These are phyloP conservation scores for Cantharis lateralis DNA, from an alignment of 2,888 invertebrate genomes.

Conservation along the genomic window DNA sequence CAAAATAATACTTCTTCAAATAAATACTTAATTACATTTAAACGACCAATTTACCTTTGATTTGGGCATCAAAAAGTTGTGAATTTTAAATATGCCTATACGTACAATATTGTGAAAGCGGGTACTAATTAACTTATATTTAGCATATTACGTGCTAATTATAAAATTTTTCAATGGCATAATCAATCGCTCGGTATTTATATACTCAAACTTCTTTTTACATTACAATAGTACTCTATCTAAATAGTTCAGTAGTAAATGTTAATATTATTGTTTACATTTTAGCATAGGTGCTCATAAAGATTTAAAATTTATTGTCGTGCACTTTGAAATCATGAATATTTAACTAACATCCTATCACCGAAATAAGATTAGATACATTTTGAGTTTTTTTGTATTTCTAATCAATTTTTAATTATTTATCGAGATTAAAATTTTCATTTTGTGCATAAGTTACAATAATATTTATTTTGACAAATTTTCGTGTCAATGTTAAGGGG, in stretches of 20 bases:
- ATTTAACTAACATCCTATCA: background rate
- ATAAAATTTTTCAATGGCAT: background rate
- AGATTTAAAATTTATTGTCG: background rate
- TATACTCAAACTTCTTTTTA: background rate
- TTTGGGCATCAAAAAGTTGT: background rate
- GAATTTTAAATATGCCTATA: background rate
- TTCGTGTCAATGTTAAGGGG: constrained; percentile 1
- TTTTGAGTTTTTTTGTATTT: background rate
- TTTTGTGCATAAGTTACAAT: background rate
- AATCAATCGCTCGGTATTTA: background rate
- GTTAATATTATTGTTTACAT: background rate
- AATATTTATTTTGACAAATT: constrained; percentile 4
- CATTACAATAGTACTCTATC: background rate
- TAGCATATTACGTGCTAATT: background rate
- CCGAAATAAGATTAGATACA: background rate
- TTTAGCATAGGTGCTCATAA: background rate
- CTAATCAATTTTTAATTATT: background rate
- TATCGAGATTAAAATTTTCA: background rate
- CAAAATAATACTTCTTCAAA: background rate
- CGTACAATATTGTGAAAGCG: background rate
- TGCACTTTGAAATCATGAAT: background rate
- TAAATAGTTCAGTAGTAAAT: background rate
- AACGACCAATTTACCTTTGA: background rate
- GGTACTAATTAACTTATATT: background rate
- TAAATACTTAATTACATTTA: background rate